Evolutionary conservation across 1,140 invertebrate species (phyloP), one percentile per base, ranked within the genome.

Genomic region (Acromyrmex heyeri): DNA sequence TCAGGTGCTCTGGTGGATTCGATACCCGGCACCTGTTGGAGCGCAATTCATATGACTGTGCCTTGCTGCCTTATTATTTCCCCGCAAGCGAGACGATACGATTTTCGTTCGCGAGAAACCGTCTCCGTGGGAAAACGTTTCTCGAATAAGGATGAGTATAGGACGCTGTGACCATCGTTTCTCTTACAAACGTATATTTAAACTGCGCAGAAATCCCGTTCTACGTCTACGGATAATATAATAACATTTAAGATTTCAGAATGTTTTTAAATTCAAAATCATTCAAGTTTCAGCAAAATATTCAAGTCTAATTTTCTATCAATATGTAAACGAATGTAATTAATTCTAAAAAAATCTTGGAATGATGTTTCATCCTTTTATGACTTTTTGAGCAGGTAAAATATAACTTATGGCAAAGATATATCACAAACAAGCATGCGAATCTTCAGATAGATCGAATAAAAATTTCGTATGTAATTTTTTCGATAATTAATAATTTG

Each of bases 11-110:
- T 98, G 98, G 98, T 98, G 96, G 96, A 96, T 95, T 96, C 93
- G 92, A 95, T 96, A 98, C 98, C 98, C 98, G 98, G 98, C 98
- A 98, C 97, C 98, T 98, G 98, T 98, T 98, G 98, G 98, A 98
- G 98, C 98, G 97, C 98, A 98, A 96, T 96, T 96, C 95, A 96
- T 96, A 96, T 95, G 96, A 95, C 92, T 93, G 92, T 94, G 95
- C 94, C 95, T 91, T 92, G 90, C 92, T 91, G 76, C 86, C 87
- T 89, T 90, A 83, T 77, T 78, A 8, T 59, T 55, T n/a, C 38
- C 83, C 16, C 53, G n/a, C 48, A 48, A 64, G 50, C 34, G 64
- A 57, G 12, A 57, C 27, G 5, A 75, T 24, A 27, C 18, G 18
- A 57, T 72, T 72, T 27, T 44, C 44, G 14, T 16, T 7, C 38